phyloP scores from a whole-genome alignment of 2,113 vertebrate species.

The Mus musculus region DNA sequence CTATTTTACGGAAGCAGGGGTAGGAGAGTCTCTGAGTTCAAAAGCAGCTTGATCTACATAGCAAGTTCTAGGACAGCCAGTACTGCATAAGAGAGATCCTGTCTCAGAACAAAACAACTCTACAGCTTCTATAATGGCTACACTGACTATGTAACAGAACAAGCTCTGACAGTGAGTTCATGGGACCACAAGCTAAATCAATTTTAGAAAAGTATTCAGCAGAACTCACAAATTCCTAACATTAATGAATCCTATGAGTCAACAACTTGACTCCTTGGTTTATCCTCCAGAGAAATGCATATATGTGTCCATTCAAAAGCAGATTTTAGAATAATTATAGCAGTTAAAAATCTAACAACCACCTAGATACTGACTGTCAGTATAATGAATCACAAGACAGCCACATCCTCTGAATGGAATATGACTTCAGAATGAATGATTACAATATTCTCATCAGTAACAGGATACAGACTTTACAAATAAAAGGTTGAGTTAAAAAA shows the following conservation, averaged over 20 bases:
- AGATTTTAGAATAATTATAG: constrained; percentile 11
- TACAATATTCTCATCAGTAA: not conserved
- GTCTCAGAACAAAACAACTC: not conserved
- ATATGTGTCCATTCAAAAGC: not conserved
- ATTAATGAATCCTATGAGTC: not conserved
- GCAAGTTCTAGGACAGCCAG: not conserved
- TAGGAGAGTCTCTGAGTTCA: not conserved
- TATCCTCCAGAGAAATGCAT: constrained; percentile 29
- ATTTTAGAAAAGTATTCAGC: not conserved
- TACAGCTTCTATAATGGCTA: not conserved
- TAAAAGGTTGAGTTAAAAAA: constrained; percentile 18
- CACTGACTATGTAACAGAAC: not conserved
- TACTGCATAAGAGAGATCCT: not conserved
- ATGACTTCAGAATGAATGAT: constrained; percentile 2
- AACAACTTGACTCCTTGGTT: not conserved
- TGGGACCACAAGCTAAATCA: not conserved
- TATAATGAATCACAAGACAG: constrained; percentile 3
- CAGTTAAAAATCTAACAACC: constrained; percentile 1
- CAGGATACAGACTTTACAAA: constrained; percentile 27
- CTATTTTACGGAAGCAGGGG: not conserved
- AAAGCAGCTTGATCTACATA: not conserved
- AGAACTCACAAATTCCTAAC: constrained; percentile 8
- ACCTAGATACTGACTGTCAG: constrained; percentile 33
- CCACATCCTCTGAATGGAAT: constrained; percentile 37
- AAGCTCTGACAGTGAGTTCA: not conserved